Conservation (phyloP, 2,888 invertebrate species). For the Trachelus stipa region DNA sequence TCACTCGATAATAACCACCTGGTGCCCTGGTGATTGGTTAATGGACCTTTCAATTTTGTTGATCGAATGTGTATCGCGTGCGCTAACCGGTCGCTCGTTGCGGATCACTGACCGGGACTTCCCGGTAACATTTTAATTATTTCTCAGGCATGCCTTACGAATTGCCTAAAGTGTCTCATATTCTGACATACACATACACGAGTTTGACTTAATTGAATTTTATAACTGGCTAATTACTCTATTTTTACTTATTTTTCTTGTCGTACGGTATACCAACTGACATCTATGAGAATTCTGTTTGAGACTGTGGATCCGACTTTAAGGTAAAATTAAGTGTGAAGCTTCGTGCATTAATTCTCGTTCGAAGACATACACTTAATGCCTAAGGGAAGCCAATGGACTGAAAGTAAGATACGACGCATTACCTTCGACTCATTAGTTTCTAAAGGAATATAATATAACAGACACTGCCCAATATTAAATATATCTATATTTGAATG, state of each 20-base stretch:
- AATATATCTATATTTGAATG: background rate
- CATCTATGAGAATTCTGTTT: background rate
- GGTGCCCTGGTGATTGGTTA: background rate
- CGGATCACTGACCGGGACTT: background rate
- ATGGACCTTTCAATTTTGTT: background rate
- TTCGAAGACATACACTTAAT: conserved; percentile 27
- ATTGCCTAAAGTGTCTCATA: background rate
- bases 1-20: background rate
- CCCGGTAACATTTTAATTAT: background rate
- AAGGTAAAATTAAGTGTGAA: background rate
- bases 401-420: conserved; percentile 28
- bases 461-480: background rate
- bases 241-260: background rate
- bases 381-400: conserved; percentile 28
- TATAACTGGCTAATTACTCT: background rate
- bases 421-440: conserved; percentile 36
- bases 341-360: conserved; percentile 23
- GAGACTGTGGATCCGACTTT: background rate
- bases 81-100: background rate
- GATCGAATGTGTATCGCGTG: background rate
- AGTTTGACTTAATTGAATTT: background rate
- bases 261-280: background rate
- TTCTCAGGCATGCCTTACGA: background rate
- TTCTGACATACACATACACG: background rate
- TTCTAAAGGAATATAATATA: conserved; percentile 8